These are phyloP conservation scores for Rhingia campestris DNA, from an alignment of 2,888 invertebrate species.

Conservation along the genomic window DNA sequence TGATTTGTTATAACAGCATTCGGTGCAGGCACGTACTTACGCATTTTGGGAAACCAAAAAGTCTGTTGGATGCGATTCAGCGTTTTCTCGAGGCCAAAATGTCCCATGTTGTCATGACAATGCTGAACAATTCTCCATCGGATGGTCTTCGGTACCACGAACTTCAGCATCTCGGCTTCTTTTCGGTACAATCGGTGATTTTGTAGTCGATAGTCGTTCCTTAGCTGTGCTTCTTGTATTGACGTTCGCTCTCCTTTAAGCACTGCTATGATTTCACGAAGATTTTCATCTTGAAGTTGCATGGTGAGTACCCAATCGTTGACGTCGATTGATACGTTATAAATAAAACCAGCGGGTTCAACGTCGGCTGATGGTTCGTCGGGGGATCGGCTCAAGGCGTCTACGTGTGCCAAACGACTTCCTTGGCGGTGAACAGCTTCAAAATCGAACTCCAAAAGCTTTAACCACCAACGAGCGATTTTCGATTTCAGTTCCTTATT, in stretches of 20 bases:
- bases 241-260: neutral
- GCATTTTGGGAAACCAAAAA: conserved; percentile 12
- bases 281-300: neutral
- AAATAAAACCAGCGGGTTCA: neutral
- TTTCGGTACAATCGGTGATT: neutral
- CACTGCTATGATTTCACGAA: neutral
- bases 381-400: conserved; percentile 22
- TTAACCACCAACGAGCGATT: conserved; percentile 13
- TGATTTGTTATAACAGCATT: neutral
- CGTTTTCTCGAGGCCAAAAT: neutral
- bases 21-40: neutral
- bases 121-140: neutral
- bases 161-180: neutral
- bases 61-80: neutral
- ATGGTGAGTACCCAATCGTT: conserved; percentile 11
- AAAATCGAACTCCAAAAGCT: conserved; percentile 14
- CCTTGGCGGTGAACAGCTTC: neutral
- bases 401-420: conserved; percentile 13
- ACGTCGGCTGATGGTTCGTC: neutral
- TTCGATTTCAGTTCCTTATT: neutral
- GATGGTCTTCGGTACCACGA: neutral
- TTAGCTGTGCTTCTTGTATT: neutral
- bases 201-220: neutral
- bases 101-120: neutral
- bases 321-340: neutral